These are phyloP conservation scores for Pelobates fuscus DNA, from an alignment of 2,113 vertebrate genomes.

Conservation along the genomic window DNA sequence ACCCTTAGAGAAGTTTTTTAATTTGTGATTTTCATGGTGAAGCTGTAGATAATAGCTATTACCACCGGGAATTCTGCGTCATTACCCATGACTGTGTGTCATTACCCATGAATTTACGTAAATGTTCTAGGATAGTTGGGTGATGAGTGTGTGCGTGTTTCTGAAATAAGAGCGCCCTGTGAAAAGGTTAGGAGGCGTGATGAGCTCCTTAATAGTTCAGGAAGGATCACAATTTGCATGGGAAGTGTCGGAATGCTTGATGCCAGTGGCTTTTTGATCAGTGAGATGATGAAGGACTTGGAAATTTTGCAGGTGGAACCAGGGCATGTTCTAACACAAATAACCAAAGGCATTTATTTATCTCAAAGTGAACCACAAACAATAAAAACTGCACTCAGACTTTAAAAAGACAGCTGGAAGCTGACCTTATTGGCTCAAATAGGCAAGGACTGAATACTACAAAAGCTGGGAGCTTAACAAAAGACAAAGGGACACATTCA, in stretches of 20 bases:
- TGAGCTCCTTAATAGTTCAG: neutral
- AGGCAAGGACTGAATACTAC: slow-evolving; percentile 35
- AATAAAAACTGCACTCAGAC: slow-evolving; percentile 10
- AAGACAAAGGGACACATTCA: slow-evolving; percentile 26
- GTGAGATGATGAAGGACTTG: slow-evolving; percentile 32
- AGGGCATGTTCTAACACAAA: slow-evolving; percentile 62
- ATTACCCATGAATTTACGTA: neutral
- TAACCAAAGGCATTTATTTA: slow-evolving; percentile 57
- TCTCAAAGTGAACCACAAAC: slow-evolving; percentile 65
- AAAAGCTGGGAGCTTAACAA: slow-evolving; percentile 3
- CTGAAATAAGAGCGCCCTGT: neutral
- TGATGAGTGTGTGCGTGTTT: neutral
- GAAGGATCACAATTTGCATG: neutral
- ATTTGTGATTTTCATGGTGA: too few species aligned
- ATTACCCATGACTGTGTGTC: neutral
- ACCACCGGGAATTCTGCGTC: too few species aligned
- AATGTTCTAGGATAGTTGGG: neutral
- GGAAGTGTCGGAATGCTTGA: slow-evolving; percentile 21
- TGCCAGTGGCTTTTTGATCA: slow-evolving; percentile 32
- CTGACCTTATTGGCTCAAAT: slow-evolving; percentile 51
- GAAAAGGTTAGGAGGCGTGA: neutral
- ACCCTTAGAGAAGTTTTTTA: too few species aligned
- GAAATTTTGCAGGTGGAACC: slow-evolving; percentile 55
- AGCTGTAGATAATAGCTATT: too few species aligned
- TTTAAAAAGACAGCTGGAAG: slow-evolving; percentile 63